Conservation (phyloP, 1,140 invertebrate species). For the Ganaspis sp. region DNA sequence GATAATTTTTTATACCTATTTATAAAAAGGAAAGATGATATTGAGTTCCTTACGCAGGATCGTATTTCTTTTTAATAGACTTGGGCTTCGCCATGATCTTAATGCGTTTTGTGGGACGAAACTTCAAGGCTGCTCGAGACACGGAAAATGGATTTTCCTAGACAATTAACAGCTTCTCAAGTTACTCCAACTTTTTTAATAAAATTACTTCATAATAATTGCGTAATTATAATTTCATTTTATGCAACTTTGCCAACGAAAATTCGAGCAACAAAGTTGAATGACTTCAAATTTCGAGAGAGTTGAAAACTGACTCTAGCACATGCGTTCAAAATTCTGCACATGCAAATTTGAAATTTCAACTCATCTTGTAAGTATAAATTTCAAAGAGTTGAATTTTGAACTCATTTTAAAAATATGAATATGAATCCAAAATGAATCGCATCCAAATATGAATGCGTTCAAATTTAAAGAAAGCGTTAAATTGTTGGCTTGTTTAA, state of each 20-base stretch:
- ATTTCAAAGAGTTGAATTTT: no score
- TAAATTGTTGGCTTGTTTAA: no score
- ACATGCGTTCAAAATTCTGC: no score
- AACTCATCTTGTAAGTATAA: no score
- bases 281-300: no score
- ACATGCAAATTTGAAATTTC: no score
- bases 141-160: conserved; percentile 57
- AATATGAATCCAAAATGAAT: no score
- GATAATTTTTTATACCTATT: conserved; percentile 44
- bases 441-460: no score
- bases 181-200: conserved; percentile 7
- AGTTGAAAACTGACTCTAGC: no score
- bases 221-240: background rate
- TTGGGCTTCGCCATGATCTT: conserved; percentile 66
- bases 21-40: conserved; percentile 27
- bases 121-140: conserved; percentile 52
- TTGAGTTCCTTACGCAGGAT: conserved; percentile 57
- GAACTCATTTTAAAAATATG: no score
- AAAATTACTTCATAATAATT: background rate
- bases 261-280: background rate
- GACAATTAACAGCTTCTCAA: conserved; percentile 38
- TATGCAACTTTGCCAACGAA: background rate
- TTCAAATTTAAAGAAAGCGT: no score
- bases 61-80: conserved; percentile 61
- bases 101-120: conserved; percentile 59